phyloP scores from a whole-genome alignment of 2,797 vertebrate genomes.

The Chelon auratus region DNA sequence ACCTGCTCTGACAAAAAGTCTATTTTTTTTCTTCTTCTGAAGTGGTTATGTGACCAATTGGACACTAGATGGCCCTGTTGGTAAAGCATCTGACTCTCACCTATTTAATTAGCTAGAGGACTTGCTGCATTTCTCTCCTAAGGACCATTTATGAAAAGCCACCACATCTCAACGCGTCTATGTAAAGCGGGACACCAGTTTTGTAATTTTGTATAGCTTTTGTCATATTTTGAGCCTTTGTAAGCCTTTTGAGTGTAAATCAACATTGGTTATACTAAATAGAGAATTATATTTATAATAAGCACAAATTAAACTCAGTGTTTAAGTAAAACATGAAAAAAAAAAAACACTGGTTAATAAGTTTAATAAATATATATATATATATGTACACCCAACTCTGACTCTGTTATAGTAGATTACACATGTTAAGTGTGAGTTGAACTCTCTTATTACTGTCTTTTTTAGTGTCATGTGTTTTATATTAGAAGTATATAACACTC shows the following conservation, averaged over 20 bases:
- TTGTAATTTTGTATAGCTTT: neutral
- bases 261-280: too few species aligned
- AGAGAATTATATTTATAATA: too few species aligned
- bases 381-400: neutral
- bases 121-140: neutral
- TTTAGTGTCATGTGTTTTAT: too few species aligned
- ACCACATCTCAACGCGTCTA: too few species aligned
- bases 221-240: neutral
- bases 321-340: too few species aligned
- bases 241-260: too few species aligned
- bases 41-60: neutral
- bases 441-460: too few species aligned
- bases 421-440: neutral
- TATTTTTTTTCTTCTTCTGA: neutral
- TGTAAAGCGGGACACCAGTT: neutral
- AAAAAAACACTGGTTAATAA: too few species aligned
- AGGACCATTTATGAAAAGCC: too few species aligned
- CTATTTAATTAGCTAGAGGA: neutral
- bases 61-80: conserved; percentile 71
- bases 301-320: too few species aligned
- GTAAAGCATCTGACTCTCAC: conserved; percentile 27
- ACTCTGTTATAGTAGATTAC: neutral
- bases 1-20: neutral
- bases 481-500: neutral
- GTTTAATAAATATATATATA: neutral